Base-by-base conservation (phyloP, 2,797 vertebrate genomes). In the Urocyon cinereoargenteus region DNA sequence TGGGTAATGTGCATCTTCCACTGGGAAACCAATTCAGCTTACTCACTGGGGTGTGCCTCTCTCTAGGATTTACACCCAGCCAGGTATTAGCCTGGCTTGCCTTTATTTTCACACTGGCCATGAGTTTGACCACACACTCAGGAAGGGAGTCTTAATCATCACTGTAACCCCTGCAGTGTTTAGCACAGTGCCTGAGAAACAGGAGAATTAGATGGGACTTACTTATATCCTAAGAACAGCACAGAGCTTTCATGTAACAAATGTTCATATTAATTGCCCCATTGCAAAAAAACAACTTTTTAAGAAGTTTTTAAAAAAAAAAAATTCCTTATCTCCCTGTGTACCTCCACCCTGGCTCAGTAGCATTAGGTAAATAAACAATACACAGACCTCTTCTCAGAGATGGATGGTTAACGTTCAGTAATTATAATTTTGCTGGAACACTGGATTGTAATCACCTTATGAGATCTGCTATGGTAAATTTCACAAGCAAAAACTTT, bases 401-500 rank as follows among this genome's bases (percentile, higher is more conserved):
- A 49, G 91, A 85, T 3, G 1, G 2, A 40, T 57, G 68, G 97
- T 45, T 87, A 97, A 97, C 1, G 75, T 59, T 96, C 73, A 87
- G 28, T 55, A 89, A 85, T 16, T 79, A 97, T 61, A 88, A 92
- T 85, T 96, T 70, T 86, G 5, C 0, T 40, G 81, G 96, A 98
- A 98, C 97, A 96, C 1, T 92, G 75, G 95, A 66, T 59, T 49
- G 72, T 90, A 90, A 95, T 95, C 93, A 64, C 87, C 82, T 95
- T 92, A 70, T 82, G 75, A 94, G 62, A 95, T 96, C 81, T 45
- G 2, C 15, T 2, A 34, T 26, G 68, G 90, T 79, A 22, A 49
- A 91, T 94, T 97, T 98, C 95, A 92, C 91, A 97, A 97, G 96
- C 96, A 85, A 28, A 82, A 93, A 92, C 92, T 91, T 94, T 93